phyloP scores from a whole-genome alignment of 2,113 vertebrate species.

The Sceloporus undulatus region DNA sequence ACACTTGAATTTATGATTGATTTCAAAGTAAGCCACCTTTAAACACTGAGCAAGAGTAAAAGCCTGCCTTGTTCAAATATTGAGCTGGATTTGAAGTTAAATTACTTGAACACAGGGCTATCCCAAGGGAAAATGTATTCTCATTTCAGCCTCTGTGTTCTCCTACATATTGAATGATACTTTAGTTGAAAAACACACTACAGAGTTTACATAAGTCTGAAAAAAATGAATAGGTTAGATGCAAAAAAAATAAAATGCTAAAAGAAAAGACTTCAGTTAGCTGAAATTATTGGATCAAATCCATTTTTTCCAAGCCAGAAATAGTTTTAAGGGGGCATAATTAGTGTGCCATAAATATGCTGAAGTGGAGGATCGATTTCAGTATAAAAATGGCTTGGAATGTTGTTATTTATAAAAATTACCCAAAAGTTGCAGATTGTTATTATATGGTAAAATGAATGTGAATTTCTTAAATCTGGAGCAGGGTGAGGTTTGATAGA shows the following conservation, averaged over 20 bases:
- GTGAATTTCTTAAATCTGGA: not conserved
- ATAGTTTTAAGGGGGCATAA: not conserved
- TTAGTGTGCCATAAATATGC: not conserved
- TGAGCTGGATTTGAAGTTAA: slow-evolving; percentile 74
- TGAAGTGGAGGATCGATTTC: not conserved
- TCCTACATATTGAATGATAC: slow-evolving; percentile 56
- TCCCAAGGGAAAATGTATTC: slow-evolving; percentile 73
- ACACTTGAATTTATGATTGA: slow-evolving; percentile 65
- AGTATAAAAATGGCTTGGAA: not conserved
- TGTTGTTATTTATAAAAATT: not conserved
- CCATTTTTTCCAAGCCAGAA: not conserved
- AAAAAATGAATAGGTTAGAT: slow-evolving; percentile 5
- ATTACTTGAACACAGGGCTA: slow-evolving; percentile 62
- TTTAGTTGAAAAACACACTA: slow-evolving; percentile 54
- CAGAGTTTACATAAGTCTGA: slow-evolving; percentile 42
- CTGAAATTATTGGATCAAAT: not conserved
- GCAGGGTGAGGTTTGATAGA: not conserved
- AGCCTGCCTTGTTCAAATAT: slow-evolving; percentile 74
- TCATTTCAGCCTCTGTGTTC: slow-evolving; percentile 54
- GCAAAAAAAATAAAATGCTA: slow-evolving; percentile 19
- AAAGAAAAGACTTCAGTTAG: not conserved
- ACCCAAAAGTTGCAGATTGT: not conserved
- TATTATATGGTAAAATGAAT: not conserved
- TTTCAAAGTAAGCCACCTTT: slow-evolving; percentile 60
- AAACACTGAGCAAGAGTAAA: slow-evolving; percentile 70